A percentile compares a stretch with the other conserved stretches of the same genome.
phyloP scores from a whole-genome alignment of 2,797 vertebrate genomes.

The Hemitrygon akajei region DNA sequence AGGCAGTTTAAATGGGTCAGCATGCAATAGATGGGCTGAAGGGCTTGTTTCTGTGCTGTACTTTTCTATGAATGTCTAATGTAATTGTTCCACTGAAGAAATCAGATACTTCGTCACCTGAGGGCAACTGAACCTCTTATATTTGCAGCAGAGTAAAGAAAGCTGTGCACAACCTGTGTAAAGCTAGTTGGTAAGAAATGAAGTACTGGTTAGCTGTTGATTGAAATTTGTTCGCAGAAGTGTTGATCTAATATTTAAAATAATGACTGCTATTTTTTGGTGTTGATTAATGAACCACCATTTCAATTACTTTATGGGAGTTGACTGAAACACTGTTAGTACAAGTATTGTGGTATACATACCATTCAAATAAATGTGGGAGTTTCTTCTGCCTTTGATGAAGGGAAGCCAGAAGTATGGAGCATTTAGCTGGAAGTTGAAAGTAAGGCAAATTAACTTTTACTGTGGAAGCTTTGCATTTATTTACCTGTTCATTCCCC shows the following conservation, averaged over 20 bases:
- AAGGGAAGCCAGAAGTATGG: neutral
- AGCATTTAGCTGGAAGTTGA: neutral
- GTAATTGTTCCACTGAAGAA: neutral
- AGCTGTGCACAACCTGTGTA: neutral
- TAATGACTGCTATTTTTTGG: neutral
- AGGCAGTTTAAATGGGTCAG: too few species aligned
- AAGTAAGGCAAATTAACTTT: neutral
- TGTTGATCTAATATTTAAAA: neutral
- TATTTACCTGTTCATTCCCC: neutral
- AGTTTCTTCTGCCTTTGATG: neutral
- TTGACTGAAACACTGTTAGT: neutral
- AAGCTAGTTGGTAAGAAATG: neutral
- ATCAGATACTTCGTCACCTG: neutral
- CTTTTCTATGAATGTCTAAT: neutral
- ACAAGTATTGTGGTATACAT: neutral
- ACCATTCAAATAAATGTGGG: neutral
- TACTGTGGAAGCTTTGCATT: neutral
- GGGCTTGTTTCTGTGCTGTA: too few species aligned
- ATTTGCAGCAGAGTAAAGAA: neutral
- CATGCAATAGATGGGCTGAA: too few species aligned
- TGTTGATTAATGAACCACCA: neutral
- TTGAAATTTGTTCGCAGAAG: neutral
- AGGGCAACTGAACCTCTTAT: neutral
- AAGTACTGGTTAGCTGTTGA: neutral
- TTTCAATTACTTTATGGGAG: neutral